These are phyloP conservation scores for Metopolophium dirhodum DNA, from an alignment of 1,140 invertebrate genomes.

Conservation along the genomic window DNA sequence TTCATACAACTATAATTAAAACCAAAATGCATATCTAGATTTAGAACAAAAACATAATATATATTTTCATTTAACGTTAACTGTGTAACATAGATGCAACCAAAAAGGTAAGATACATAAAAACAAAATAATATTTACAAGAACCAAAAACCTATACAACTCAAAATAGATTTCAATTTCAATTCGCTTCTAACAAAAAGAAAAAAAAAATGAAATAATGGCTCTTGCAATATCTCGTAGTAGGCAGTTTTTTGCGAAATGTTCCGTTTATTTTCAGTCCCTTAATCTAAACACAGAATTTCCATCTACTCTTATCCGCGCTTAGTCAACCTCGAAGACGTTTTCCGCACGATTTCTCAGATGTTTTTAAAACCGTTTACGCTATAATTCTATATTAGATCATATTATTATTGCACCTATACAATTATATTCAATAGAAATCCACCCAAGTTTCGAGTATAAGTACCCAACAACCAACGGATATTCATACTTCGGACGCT, in stretches of 20 bases:
- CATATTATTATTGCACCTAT: not conserved
- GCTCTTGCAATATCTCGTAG: not conserved
- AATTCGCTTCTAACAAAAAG: not conserved
- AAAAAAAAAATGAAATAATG: not conserved
- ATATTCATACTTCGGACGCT: not conserved
- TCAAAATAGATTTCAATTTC: not conserved
- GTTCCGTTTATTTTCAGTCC: not conserved
- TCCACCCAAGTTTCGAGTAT: not conserved
- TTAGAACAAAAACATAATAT: not conserved
- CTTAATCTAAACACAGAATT: not conserved
- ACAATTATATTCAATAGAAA: not conserved
- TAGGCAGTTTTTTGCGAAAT: not conserved
- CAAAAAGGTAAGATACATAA: not conserved
- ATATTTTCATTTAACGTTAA: not conserved
- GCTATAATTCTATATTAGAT: not conserved
- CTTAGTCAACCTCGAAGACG: not conserved
- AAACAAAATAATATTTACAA: not conserved
- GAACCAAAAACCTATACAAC: not conserved
- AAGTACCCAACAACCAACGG: not conserved
- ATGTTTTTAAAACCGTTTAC: not conserved
- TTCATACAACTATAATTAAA: not conserved
- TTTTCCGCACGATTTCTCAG: not conserved
- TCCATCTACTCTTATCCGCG: too few species aligned
- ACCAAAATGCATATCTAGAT: not conserved
- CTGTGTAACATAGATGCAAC: not conserved